Percentiles rank a stretch among this genome's conserved stretches.
phyloP scores from a whole-genome alignment of 35 echinoderm and acorn worm genomes.

The Patiria miniata region DNA sequence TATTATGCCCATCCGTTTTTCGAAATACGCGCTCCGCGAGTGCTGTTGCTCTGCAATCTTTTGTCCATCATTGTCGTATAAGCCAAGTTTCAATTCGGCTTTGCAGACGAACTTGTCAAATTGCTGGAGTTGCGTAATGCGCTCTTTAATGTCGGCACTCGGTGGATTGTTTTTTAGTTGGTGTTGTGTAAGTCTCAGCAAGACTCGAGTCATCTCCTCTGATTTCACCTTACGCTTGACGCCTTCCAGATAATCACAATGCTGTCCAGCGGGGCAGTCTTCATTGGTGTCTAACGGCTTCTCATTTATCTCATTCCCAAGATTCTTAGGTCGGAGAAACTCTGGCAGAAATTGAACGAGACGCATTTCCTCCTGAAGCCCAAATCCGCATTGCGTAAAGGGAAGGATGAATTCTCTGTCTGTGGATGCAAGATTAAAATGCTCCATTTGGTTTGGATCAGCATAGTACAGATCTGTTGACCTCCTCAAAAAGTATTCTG shows the following conservation, averaged over 20 bases:
- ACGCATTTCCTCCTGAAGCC: neutral
- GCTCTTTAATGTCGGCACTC: neutral
- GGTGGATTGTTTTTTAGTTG: neutral
- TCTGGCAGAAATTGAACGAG: slow-evolving; percentile 18
- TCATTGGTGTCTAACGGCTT: neutral
- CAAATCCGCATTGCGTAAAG: slow-evolving; percentile 23
- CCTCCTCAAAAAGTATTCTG: neutral
- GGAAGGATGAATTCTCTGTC: slow-evolving; percentile 9
- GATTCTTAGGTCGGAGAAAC: slow-evolving; percentile 17
- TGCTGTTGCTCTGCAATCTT: neutral
- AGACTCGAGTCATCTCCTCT: slow-evolving; percentile 31
- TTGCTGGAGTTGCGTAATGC: neutral
- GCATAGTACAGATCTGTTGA: slow-evolving; percentile 19
- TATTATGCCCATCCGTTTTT: neutral
- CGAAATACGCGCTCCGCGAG: neutral
- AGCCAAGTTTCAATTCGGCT: slow-evolving; percentile 17
- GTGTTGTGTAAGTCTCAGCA: slow-evolving; percentile 13
- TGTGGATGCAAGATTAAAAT: neutral
- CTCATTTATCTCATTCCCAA: slow-evolving; percentile 9
- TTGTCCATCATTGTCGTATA: neutral
- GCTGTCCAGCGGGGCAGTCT: slow-evolving; percentile 15
- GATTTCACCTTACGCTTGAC: slow-evolving; percentile 27
- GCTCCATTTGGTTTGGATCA: neutral
- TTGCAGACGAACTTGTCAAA: slow-evolving; percentile 20
- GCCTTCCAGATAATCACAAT: neutral